Conservation (phyloP, 2,113 vertebrate genomes). For the Elgaria multicarinata region DNA sequence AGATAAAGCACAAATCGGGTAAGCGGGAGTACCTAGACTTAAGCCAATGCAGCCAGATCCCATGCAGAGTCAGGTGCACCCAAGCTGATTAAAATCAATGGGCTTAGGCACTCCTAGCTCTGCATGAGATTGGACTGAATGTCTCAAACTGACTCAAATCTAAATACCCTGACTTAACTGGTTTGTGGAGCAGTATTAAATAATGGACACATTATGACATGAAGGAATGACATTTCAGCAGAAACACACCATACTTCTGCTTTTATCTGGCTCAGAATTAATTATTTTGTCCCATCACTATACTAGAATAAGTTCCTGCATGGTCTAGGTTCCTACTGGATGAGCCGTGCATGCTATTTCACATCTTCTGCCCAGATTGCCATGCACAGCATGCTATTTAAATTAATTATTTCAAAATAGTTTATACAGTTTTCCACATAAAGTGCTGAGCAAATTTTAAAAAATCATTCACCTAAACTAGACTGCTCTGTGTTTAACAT, state of each 20-base stretch:
- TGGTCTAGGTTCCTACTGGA: neutral
- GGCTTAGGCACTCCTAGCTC: neutral
- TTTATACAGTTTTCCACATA: neutral
- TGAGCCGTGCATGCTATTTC: neutral
- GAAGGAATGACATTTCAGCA: neutral
- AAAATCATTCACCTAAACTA: neutral
- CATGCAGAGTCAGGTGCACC: neutral
- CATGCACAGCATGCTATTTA: neutral
- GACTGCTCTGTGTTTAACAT: neutral
- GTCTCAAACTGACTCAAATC: neutral
- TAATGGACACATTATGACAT: neutral
- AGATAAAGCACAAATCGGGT: neutral
- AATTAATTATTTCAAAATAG: neutral
- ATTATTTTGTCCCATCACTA: neutral
- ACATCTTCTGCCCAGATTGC: neutral
- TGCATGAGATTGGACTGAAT: neutral
- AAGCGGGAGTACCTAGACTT: neutral
- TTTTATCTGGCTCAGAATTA: neutral
- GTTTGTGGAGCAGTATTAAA: neutral
- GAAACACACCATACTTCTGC: neutral
- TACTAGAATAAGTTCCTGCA: neutral
- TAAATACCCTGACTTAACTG: neutral
- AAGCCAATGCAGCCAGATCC: neutral
- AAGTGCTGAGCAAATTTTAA: neutral
- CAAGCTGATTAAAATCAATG: slow-evolving; percentile 3